Evolutionary conservation across 2,797 vertebrate species (phyloP).

Genomic region (Danio choprae): DNA sequence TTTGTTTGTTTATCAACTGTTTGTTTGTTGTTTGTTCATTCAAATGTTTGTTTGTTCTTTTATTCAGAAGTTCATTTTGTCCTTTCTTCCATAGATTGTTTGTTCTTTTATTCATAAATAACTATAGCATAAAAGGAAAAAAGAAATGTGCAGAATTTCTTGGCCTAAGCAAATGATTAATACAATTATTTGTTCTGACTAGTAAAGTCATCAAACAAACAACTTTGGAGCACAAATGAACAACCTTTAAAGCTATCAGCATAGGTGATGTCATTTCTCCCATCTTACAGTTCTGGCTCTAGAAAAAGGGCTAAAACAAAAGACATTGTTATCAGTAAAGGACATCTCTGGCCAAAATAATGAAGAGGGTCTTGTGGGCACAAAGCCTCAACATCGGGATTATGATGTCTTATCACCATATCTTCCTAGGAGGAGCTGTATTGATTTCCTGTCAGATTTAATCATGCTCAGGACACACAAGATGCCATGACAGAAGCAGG

Average conservation of each 20-base stretch:
- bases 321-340: conserved; percentile 72
- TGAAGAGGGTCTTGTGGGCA: conserved; percentile 73
- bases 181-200: neutral
- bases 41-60: too few relatives aligned
- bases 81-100: too few relatives aligned
- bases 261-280: neutral
- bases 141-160: neutral
- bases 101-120: too few relatives aligned
- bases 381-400: conserved; percentile 82
- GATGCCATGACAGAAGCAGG: conserved; percentile 55
- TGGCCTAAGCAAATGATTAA: neutral
- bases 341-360: conserved; percentile 81
- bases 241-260: neutral
- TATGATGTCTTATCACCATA: conserved; percentile 86
- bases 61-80: too few relatives aligned
- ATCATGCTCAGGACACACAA: conserved; percentile 84
- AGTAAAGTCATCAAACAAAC: neutral
- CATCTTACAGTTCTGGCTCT: conserved; percentile 21
- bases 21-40: too few relatives aligned
- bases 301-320: conserved; percentile 9
- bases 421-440: conserved; percentile 85
- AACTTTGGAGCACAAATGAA: neutral
- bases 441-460: conserved; percentile 93
- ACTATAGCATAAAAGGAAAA: too few relatives aligned
- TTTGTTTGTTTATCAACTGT: too few relatives aligned